Percentiles rank a stretch among this genome's conserved stretches.
phyloP scores from a whole-genome alignment of 1,140 invertebrate genomes.

The Teleogryllus occipitalis region DNA sequence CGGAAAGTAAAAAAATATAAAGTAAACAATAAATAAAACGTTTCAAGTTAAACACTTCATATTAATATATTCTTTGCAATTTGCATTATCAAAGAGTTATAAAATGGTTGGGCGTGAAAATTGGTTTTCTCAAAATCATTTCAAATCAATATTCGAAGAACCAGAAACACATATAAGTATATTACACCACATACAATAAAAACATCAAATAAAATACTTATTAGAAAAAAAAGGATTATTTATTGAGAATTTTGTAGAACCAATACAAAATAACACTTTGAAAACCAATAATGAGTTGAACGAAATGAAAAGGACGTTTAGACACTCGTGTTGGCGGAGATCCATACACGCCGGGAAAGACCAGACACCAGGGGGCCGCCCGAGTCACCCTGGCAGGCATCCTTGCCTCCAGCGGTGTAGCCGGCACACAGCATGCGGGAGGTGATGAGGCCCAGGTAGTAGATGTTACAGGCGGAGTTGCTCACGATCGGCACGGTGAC shows the following conservation, averaged over 20 bases:
- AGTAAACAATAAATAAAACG: too few relatives aligned
- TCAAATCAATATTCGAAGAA: background rate
- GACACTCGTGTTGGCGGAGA: conserved; percentile 47
- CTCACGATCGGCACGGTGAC: conserved; percentile 9
- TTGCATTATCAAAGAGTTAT: too few relatives aligned
- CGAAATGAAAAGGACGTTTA: background rate
- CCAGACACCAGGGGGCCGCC: conserved; percentile 36
- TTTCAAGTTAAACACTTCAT: too few relatives aligned
- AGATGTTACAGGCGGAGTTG: background rate
- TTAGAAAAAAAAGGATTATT: background rate
- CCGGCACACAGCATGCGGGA: conserved; percentile 17
- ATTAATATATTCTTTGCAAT: too few relatives aligned
- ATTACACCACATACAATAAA: background rate
- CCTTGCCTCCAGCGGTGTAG: conserved; percentile 8
- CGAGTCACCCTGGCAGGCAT: conserved; percentile 31
- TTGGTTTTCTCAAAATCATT: background rate
- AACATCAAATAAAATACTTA: background rate
- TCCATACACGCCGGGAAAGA: conserved; percentile 58
- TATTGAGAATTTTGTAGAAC: background rate
- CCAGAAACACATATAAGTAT: background rate
- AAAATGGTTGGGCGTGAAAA: background rate
- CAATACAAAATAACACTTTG: background rate
- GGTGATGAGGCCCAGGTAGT: conserved; percentile 12
- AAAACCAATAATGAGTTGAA: background rate
- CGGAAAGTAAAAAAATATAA: too few relatives aligned